Conservation (phyloP, 64 coral and sea anemone genomes). For the Platygyra sinensis region DNA sequence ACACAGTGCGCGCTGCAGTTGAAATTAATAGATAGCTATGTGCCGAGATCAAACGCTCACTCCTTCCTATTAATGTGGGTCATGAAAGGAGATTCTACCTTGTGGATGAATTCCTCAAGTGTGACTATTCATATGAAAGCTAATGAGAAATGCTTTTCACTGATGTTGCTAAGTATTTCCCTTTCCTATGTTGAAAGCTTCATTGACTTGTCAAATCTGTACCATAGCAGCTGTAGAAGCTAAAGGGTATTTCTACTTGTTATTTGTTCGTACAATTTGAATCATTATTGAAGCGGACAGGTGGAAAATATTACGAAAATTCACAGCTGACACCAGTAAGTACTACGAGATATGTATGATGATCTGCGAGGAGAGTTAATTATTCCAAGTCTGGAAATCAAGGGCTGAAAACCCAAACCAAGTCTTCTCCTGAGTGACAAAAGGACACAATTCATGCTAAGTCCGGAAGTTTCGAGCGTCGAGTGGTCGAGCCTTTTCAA, state of each 20-base stretch:
- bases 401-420: not conserved
- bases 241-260: too few species aligned
- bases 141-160: not conserved
- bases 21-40: too few species aligned
- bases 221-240: too few species aligned
- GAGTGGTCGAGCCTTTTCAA: constrained; percentile 16
- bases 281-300: not conserved
- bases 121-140: not conserved
- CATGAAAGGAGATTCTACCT: too few species aligned
- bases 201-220: too few species aligned
- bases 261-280: not conserved
- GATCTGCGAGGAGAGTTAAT: not conserved
- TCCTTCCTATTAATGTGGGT: too few species aligned
- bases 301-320: not conserved
- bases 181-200: too few species aligned
- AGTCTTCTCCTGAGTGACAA: not conserved
- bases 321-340: not conserved
- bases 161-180: too few species aligned
- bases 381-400: not conserved
- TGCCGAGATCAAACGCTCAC: too few species aligned
- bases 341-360: not conserved
- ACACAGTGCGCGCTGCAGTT: too few species aligned
- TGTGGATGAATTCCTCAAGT: not conserved
- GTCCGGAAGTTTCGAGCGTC: constrained; percentile 15
- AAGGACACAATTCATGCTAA: not conserved